A percentile compares a stretch with the other conserved stretches of the same genome.
Evolutionary conservation across 2,888 invertebrate species (phyloP).

Genomic region (Scelioninae gen. 2): DNA sequence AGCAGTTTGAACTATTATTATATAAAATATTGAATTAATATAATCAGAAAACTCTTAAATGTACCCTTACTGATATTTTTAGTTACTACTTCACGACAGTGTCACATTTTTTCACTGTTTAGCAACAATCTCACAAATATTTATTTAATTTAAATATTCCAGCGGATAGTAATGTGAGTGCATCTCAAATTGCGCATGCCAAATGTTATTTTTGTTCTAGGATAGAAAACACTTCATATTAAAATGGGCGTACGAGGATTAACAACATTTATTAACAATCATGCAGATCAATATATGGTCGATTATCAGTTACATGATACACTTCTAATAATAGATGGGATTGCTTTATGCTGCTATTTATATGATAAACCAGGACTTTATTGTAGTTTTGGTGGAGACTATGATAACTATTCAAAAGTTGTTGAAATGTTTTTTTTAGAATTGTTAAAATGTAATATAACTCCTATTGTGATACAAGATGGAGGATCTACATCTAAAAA

Average conservation of each 20-base stretch:
- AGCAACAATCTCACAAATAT: too few relatives aligned
- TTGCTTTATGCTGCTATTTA: slow-evolving; percentile 87
- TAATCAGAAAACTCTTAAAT: too few relatives aligned
- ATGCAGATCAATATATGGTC: slow-evolving; percentile 80
- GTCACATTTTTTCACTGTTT: too few relatives aligned
- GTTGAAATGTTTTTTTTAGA: slow-evolving; percentile 83
- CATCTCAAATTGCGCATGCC: too few relatives aligned
- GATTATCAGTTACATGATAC: slow-evolving; percentile 81
- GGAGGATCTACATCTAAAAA: slow-evolving; percentile 86
- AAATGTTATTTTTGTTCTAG: too few relatives aligned
- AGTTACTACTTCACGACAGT: too few relatives aligned
- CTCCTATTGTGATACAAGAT: slow-evolving; percentile 86
- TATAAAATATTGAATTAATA: too few relatives aligned
- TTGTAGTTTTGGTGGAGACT: slow-evolving; percentile 90
- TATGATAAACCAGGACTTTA: slow-evolving; percentile 78
- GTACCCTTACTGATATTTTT: too few relatives aligned
- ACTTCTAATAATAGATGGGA: slow-evolving; percentile 87
- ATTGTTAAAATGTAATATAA: slow-evolving; percentile 83
- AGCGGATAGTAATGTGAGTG: too few relatives aligned
- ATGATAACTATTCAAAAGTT: slow-evolving; percentile 83
- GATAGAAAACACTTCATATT: too few relatives aligned
- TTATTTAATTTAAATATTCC: too few relatives aligned
- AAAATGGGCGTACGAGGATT: slow-evolving; percentile 78
- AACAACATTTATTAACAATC: slow-evolving; percentile 85
- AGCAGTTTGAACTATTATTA: too few relatives aligned